phyloP scores from a whole-genome alignment of 1,140 invertebrate species.

The Doryteuthis pealeii region DNA sequence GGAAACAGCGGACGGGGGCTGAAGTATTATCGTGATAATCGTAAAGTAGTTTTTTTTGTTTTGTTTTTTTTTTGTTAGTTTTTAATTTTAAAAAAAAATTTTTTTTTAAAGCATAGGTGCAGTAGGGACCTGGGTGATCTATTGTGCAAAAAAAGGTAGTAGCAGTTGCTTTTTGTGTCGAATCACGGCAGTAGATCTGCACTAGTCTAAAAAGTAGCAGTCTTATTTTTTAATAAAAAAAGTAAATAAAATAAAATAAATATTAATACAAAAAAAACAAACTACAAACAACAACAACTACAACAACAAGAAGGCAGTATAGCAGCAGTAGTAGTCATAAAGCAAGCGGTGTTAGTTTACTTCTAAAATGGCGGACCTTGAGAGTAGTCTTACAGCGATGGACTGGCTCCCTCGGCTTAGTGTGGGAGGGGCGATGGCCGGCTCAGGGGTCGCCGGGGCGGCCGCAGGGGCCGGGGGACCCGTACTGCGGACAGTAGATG shows the following conservation, averaged over 20 bases:
- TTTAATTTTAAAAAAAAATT: too few relatives aligned
- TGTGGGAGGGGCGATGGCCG: constrained; percentile 56
- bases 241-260: not conserved
- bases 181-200: not conserved
- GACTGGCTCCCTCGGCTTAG: constrained; percentile 65
- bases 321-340: not conserved
- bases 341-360: constrained; percentile 33
- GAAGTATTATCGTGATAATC: not conserved
- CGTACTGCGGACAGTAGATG: constrained; percentile 20
- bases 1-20: not conserved
- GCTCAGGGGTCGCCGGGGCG: constrained; percentile 28
- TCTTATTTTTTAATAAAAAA: not conserved
- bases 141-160: too few relatives aligned
- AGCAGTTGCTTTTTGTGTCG: too few relatives aligned
- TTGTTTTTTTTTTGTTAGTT: too few relatives aligned
- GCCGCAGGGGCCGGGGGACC: constrained; percentile 13
- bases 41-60: too few relatives aligned
- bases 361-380: constrained; percentile 60
- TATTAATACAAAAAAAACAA: not conserved
- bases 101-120: too few relatives aligned
- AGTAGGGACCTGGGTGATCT: too few relatives aligned
- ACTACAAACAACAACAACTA: not conserved
- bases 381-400: constrained; percentile 65
- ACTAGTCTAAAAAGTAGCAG: not conserved
- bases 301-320: not conserved